Evolutionary conservation across 1,140 invertebrate genomes (phyloP).

Genomic region (Scaptomyza graminum): DNA sequence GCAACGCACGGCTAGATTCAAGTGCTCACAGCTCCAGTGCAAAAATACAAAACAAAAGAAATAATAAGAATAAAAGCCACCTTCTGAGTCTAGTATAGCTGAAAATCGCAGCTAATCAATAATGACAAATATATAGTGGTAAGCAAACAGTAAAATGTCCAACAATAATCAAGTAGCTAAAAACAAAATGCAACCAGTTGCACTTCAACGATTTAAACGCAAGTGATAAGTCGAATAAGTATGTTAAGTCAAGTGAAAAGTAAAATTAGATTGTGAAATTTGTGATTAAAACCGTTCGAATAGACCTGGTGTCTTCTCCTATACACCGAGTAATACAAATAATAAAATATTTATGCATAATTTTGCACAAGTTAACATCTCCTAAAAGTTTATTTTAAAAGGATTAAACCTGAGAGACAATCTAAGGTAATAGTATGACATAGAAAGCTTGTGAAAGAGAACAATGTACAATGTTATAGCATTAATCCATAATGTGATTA

Average conservation of each 20-base stretch:
- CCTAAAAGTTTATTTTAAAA: no score
- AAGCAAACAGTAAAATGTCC: conserved; percentile 23
- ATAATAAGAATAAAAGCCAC: background rate
- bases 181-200: conserved; percentile 18
- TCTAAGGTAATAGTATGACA: no score
- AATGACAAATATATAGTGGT: background rate
- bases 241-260: background rate
- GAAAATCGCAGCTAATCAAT: conserved; percentile 70
- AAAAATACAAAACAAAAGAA: conserved; percentile 4
- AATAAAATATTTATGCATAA: no score
- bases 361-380: no score
- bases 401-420: no score
- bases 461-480: no score
- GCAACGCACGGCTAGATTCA: conserved; percentile 50
- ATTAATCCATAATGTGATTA: background rate
- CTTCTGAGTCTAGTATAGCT: conserved; percentile 30
- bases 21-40: conserved; percentile 21
- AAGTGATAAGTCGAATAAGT: background rate
- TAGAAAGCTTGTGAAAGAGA: no score
- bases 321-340: no score
- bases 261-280: background rate
- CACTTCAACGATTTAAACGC: conserved; percentile 10
- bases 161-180: conserved; percentile 17
- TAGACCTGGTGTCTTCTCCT: no score
- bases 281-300: background rate